Evolutionary conservation across 1,140 invertebrate species (phyloP).

Genomic region (Daktulosphaira vitifoliae): DNA sequence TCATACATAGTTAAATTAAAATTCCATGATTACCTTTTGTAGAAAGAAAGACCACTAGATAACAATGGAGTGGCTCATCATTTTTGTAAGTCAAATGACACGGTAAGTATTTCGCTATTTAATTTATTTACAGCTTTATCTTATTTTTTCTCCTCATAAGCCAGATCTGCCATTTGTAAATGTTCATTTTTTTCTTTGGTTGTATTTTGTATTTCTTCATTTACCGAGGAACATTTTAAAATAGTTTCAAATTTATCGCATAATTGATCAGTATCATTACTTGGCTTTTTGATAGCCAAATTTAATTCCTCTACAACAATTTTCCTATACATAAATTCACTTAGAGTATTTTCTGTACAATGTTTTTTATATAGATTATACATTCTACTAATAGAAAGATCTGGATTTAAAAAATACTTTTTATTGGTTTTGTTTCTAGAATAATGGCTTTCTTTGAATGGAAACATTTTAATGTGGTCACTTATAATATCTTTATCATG

Average conservation of each 20-base stretch:
- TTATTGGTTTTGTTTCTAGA: slow-evolving; percentile 1
- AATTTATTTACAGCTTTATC: slow-evolving; percentile 22
- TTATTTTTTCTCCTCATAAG: slow-evolving; percentile 24
- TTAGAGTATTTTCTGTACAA: neutral
- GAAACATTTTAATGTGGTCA: slow-evolving; percentile 11
- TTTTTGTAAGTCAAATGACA: slow-evolving; percentile 42
- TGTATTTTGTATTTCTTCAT: neutral
- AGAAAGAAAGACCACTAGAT: slow-evolving; percentile 40
- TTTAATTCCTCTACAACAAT: slow-evolving; percentile 29
- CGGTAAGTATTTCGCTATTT: slow-evolving; percentile 29
- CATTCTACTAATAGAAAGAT: neutral
- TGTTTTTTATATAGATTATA: slow-evolving; percentile 15
- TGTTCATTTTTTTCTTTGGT: slow-evolving; percentile 5
- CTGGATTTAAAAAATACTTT: slow-evolving; percentile 23
- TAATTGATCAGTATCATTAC: slow-evolving; percentile 14
- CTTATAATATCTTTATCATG: neutral
- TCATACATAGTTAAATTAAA: slow-evolving; percentile 43
- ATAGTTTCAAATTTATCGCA: slow-evolving; percentile 20
- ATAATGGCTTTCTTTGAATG: slow-evolving; percentile 21
- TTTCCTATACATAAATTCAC: slow-evolving; percentile 10
- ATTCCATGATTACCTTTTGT: slow-evolving; percentile 42
- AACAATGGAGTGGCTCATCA: slow-evolving; percentile 41
- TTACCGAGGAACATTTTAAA: neutral
- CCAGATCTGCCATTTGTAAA: neutral
- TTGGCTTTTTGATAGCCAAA: slow-evolving; percentile 18